Base-by-base conservation (phyloP, 1,140 invertebrate species). In the Drosophila suzukii region DNA sequence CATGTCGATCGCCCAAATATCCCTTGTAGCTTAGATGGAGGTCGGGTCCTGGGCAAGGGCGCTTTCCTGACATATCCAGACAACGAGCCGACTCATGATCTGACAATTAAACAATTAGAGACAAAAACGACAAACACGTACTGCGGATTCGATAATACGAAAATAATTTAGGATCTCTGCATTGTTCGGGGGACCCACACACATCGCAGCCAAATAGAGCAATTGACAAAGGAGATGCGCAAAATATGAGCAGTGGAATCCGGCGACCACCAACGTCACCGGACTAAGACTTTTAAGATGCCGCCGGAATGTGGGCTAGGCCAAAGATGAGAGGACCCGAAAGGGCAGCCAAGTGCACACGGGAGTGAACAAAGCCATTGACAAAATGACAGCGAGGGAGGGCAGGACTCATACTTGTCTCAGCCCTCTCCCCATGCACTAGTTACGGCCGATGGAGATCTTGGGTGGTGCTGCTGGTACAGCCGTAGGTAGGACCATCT, bases 51-150 rank as follows among this genome's bases (percentile, higher is more conserved):
- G 73, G 63, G 51, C 32, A 20, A 71, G 59, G 59, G 65, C 63
- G 62, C 71, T 74, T 41, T 30, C 36, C 17, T 60, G 61, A 51
- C 43, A 39, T 73, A 32, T 34, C 54, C 55, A 75, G 47, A 68
- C 79, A 77, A 76, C 49, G 65, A 70, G 55, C 46, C 60, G 68
- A 60, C 72, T 77, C 46, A 78, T 90, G 84, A 81, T 53, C 66
- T 81, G 77, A 89, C 85, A 89, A 89, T 89, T 81, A 88, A 82
- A 91, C 83, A 91, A 91, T 91, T 91, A 91, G 44, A 78, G 56
- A 85, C 88, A 85, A 90, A 78, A 61, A 70, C 81, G 56, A 43
- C 15, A 36, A 78, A 75, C 72, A 90, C 67, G 61, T 59, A 71
- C 66, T 57, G 51, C 50, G 47, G 59, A 81, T 67, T 80, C 76